These are phyloP conservation scores for Muntiacus muntjak DNA, from an alignment of 2,113 vertebrate species.

Conservation along the genomic window DNA sequence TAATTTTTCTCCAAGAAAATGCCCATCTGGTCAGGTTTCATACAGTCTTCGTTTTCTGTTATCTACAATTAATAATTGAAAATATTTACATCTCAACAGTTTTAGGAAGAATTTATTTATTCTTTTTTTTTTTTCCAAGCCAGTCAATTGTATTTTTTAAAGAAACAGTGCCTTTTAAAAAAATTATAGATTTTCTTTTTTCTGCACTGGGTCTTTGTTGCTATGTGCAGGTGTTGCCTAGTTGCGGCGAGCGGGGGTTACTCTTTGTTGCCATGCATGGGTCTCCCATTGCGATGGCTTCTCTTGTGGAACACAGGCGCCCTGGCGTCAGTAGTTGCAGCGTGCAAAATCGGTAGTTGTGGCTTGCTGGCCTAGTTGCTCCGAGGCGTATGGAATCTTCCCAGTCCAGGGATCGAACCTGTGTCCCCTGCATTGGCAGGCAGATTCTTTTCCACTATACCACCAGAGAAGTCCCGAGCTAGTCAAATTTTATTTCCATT, in stretches of 20 bases:
- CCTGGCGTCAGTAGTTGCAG: neutral
- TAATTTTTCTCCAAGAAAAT: neutral
- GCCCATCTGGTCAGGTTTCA: neutral
- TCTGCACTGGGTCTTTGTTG: neutral
- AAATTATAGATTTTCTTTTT: neutral
- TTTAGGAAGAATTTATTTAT: conserved; percentile 1
- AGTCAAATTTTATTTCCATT: neutral
- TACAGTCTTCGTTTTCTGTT: neutral
- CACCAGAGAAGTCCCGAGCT: neutral
- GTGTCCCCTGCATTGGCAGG: neutral
- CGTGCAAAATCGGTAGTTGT: neutral
- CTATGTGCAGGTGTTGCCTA: neutral
- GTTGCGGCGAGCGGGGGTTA: rapidly evolving
- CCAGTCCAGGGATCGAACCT: neutral
- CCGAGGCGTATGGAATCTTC: neutral
- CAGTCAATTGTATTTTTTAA: neutral
- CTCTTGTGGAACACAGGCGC: neutral
- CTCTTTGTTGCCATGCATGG: neutral
- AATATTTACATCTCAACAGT: neutral
- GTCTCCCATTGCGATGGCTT: neutral
- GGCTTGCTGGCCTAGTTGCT: neutral
- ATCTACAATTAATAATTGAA: neutral
- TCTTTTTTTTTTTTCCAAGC: neutral
- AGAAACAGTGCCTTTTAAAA: neutral
- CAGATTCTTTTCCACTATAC: neutral